Percentiles rank a stretch among this genome's conserved stretches.
phyloP scores from a whole-genome alignment of 1,140 invertebrate species.

The Chrysomallon squamiferum region DNA sequence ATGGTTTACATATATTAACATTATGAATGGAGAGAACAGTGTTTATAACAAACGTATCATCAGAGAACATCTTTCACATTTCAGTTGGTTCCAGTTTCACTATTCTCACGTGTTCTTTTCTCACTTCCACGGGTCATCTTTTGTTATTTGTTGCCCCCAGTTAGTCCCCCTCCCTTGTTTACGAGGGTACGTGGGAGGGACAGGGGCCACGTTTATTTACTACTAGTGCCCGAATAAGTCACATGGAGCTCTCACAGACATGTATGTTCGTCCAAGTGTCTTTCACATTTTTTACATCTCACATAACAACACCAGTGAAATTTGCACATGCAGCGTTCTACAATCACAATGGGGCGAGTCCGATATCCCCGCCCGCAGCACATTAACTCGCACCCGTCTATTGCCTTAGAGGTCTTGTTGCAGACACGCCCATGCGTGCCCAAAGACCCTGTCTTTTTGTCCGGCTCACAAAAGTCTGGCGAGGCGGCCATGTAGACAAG shows the following conservation, averaged over 20 bases:
- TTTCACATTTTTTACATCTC: slow-evolving; percentile 63
- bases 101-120: too few relatives aligned
- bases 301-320: slow-evolving; percentile 68
- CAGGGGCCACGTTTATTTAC: too few relatives aligned
- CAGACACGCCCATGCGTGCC: slow-evolving; percentile 63
- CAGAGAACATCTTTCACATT: too few relatives aligned
- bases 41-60: too few relatives aligned
- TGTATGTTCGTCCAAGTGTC: slow-evolving; percentile 55
- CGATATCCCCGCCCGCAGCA: slow-evolving; percentile 68
- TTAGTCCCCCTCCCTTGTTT: too few relatives aligned
- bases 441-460: slow-evolving; percentile 66
- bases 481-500: slow-evolving; percentile 92
- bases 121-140: too few relatives aligned
- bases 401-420: slow-evolving; percentile 63
- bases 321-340: slow-evolving; percentile 71
- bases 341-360: slow-evolving; percentile 69
- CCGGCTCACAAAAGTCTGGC: slow-evolving; percentile 91
- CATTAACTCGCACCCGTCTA: slow-evolving; percentile 67
- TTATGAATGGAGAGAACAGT: too few relatives aligned
- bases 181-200: too few relatives aligned
- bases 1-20: too few relatives aligned
- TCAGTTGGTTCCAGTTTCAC: too few relatives aligned
- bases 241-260: slow-evolving; percentile 46
- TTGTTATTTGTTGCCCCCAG: too few relatives aligned
- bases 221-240: too few relatives aligned